Percentiles rank a stretch among this genome's conserved stretches.
Conservation (phyloP, 2,888 invertebrate species). For the Torymus auratus region DNA sequence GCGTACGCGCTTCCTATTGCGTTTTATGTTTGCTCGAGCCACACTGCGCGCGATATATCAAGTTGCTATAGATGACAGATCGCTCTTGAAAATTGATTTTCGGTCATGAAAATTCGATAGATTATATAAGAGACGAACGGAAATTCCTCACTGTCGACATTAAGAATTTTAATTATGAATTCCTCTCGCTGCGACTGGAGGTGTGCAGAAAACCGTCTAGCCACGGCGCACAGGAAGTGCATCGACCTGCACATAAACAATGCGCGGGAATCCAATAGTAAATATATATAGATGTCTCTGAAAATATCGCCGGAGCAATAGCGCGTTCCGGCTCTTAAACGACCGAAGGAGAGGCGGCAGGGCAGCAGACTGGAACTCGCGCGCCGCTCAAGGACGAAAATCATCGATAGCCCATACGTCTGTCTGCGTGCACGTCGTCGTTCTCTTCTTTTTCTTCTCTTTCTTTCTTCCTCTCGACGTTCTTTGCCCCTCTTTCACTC, state of each 20-base stretch:
- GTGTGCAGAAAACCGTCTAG: neutral
- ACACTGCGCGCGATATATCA: no score
- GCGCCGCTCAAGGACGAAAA: conserved; percentile 60
- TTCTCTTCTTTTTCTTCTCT: conserved; percentile 9
- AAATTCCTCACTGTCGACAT: neutral
- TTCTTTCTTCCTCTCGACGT: neutral
- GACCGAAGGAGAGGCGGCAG: conserved; percentile 46
- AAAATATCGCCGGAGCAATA: conserved; percentile 34
- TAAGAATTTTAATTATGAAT: conserved; percentile 25
- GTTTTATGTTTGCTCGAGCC: conserved; percentile 18
- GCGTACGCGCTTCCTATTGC: conserved; percentile 19
- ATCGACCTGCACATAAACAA: conserved; percentile 39
- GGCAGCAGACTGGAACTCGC: conserved; percentile 62
- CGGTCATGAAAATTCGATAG: no score
- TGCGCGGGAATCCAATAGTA: conserved; percentile 30
- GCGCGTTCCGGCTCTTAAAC: conserved; percentile 56
- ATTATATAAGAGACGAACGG: neutral
- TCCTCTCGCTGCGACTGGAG: neutral
- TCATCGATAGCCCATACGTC: conserved; percentile 33
- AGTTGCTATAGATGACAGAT: no score
- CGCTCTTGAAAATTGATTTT: no score
- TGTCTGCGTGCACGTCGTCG: neutral
- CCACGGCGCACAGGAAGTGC: conserved; percentile 11
- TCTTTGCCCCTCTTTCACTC: neutral
- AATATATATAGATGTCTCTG: neutral